Evolutionary conservation across 30 jellyfish, hydroid and myxozoan genomes (phyloP).

Genomic region (Morbakka virulenta): DNA sequence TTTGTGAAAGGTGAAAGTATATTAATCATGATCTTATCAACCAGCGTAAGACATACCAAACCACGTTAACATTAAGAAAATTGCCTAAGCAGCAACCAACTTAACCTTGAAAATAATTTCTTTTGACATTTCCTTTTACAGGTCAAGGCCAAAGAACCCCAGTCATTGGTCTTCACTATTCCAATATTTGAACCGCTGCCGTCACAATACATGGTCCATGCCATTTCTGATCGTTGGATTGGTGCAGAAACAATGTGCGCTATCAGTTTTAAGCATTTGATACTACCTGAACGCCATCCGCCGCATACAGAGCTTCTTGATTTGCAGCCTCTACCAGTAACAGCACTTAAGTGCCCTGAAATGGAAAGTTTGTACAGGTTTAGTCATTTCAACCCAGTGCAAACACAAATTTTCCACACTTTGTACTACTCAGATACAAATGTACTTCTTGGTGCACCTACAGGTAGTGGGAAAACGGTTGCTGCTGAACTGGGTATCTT

Average conservation of each 20-base stretch:
- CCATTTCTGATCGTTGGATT: slow-evolving; percentile 95
- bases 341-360: slow-evolving; percentile 70
- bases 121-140: slow-evolving; percentile 27
- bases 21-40: no score
- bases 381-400: slow-evolving; percentile 98
- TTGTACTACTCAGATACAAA: slow-evolving; percentile 87
- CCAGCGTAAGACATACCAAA: no score
- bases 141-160: slow-evolving; percentile 92
- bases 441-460: slow-evolving; percentile 99
- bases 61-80: no score
- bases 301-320: slow-evolving; percentile 96
- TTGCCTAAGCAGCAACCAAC: no score
- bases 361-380: slow-evolving; percentile 69
- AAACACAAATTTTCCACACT: slow-evolving; percentile 96
- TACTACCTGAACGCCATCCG: slow-evolving; percentile 94
- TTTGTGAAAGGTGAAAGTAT: no score
- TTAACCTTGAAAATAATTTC: no score
- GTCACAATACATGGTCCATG: slow-evolving; percentile 88
- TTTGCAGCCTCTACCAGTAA: slow-evolving; percentile 92
- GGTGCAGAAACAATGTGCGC: slow-evolving; percentile 98
- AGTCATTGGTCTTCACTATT: slow-evolving; percentile 77
- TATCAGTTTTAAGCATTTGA: slow-evolving; percentile 85
- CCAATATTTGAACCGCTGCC: slow-evolving; percentile 99
- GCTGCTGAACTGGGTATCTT: slow-evolving; percentile 99
- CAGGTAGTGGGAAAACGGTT: slow-evolving; percentile 99